phyloP scores from a whole-genome alignment of 2,888 invertebrate genomes.

The Sceliomorpha sp. region DNA sequence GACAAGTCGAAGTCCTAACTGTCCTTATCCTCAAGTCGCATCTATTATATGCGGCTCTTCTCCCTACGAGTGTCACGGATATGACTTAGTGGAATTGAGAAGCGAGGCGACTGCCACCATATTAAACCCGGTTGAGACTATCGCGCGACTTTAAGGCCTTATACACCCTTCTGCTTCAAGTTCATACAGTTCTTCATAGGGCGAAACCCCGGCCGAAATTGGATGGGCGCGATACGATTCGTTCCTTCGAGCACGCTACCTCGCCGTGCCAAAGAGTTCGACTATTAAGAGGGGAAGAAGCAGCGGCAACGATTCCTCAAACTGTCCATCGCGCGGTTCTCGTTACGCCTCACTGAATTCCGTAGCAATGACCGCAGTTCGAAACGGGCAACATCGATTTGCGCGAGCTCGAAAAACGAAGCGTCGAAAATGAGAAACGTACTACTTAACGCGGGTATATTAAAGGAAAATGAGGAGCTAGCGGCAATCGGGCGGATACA shows the following conservation, averaged over 20 bases:
- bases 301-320: slow-evolving; percentile 22
- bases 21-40: slow-evolving; percentile 53
- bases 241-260: slow-evolving; percentile 7
- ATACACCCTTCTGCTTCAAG: slow-evolving; percentile 40
- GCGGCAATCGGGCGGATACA: slow-evolving; percentile 39
- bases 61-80: slow-evolving; percentile 58
- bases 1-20: slow-evolving; percentile 48
- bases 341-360: slow-evolving; percentile 3
- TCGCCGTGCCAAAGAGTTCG: slow-evolving; percentile 10
- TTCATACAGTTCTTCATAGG: slow-evolving; percentile 21
- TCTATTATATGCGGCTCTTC: slow-evolving; percentile 56
- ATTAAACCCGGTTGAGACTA: slow-evolving; percentile 68
- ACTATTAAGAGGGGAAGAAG: slow-evolving; percentile 3
- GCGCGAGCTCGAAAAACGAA: slow-evolving; percentile 12
- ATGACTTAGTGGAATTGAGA: slow-evolving; percentile 68
- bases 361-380: background rate
- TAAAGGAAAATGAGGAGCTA: slow-evolving; percentile 42
- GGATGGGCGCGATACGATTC: slow-evolving; percentile 29
- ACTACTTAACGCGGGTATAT: slow-evolving; percentile 53
- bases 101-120: slow-evolving; percentile 66
- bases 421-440: slow-evolving; percentile 25
- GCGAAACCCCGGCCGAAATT: slow-evolving; percentile 25
- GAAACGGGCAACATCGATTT: background rate
- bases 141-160: slow-evolving; percentile 65
- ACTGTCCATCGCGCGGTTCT: slow-evolving; percentile 1